Percentiles rank a stretch among this genome's conserved stretches.
Conservation (phyloP, 92 coral and sea anemone species). For the Epizoanthus illoricatus region DNA sequence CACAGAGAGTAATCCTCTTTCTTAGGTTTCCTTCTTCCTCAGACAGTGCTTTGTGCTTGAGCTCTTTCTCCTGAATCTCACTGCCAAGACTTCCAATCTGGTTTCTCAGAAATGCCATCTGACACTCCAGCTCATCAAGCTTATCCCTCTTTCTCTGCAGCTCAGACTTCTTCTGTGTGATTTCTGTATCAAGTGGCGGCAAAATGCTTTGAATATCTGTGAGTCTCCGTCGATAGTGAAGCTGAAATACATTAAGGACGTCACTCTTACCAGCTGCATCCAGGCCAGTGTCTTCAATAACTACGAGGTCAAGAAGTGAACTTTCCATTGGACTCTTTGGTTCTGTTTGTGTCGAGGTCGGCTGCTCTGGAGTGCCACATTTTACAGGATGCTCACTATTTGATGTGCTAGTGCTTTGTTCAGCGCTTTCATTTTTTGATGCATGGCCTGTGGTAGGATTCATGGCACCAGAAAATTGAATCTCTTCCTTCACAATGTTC, state of each 20-base stretch:
- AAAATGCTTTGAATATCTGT: slow-evolving; percentile 21
- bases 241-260: slow-evolving; percentile 36
- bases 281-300: slow-evolving; percentile 31
- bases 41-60: slow-evolving; percentile 5
- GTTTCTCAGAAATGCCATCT: slow-evolving; percentile 40
- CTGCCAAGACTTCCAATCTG: slow-evolving; percentile 30
- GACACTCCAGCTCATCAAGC: slow-evolving; percentile 36
- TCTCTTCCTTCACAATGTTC: slow-evolving; percentile 9
- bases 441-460: not conserved
- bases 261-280: slow-evolving; percentile 37
- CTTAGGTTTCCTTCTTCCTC: slow-evolving; percentile 29
- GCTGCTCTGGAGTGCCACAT: slow-evolving; percentile 23
- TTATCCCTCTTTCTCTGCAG: slow-evolving; percentile 32
- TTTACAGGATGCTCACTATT: not conserved
- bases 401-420: not conserved
- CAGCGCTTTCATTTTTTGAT: not conserved
- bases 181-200: slow-evolving; percentile 30
- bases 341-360: slow-evolving; percentile 34
- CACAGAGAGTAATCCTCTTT: slow-evolving; percentile 26
- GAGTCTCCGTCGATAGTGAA: slow-evolving; percentile 32
- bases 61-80: slow-evolving; percentile 32
- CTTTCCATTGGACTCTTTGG: slow-evolving; percentile 16
- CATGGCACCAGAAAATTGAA: not conserved
- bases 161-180: slow-evolving; percentile 27
- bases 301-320: slow-evolving; percentile 25